Base-by-base conservation (phyloP, 2,113 vertebrate genomes). In the Equus przewalskii region DNA sequence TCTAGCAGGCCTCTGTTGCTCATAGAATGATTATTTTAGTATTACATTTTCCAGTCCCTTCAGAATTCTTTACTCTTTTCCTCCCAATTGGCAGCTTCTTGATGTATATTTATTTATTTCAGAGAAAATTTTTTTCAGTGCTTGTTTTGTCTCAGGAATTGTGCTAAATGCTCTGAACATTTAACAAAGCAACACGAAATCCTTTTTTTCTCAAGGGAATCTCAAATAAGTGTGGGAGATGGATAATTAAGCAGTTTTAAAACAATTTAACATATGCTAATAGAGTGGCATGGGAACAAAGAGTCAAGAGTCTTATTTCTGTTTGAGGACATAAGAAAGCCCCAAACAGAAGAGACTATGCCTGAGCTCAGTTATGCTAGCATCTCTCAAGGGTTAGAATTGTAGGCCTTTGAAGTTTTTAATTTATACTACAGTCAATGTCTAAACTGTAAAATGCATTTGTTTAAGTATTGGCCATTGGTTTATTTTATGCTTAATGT, bases 61-160 rank as follows among this genome's bases (percentile, higher is more conserved):
- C 1, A 21, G 16, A 51, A 72, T 76, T 4, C 6, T 49, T 69
- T 64, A 70, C 14, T 65, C 1, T 36, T 72, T 44, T 62, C 3
- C 0, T 64, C 19, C 6, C 3, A 5, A 15, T n/a, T 64, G 6
- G 4, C 1, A 65, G 7, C 1, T 51, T 49, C 11, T 60, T 1
- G 1, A 49, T 18, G 56, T 60, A 30, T 58, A 58, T n/a, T 49
- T 92, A 72, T 56, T 60, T 83, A 69, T 49, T 92, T 65, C 19
- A 65, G 12, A 81, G 36, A 60, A 30, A 67, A 33, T 30, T 58
- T 65, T 16, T 46, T 82, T 22, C 1, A 62, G 4, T 26, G 22
- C 2, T 75, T 44, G n/a, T 9, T 81, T 46, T 80, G 7, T 64
- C 22, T 8, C 7, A 70, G 54, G 21, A 6, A 67, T 65, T 76